Evolutionary conservation across 2,797 vertebrate species (phyloP).

Genomic region (Enteromius thamalakanensis): DNA sequence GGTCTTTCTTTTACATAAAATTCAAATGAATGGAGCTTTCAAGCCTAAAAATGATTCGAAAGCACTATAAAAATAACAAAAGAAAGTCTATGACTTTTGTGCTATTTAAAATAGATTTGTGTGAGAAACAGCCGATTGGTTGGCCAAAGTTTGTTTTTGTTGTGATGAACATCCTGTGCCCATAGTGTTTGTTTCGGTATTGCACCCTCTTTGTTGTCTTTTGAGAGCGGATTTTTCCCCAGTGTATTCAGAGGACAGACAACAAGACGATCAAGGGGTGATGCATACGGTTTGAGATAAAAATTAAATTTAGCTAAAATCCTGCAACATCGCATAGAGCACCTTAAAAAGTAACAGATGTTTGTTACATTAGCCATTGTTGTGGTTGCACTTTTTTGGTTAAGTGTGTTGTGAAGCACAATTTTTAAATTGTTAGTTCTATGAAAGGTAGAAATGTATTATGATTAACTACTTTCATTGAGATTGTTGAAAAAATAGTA

Average conservation of each 20-base stretch:
- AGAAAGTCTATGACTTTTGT: background rate
- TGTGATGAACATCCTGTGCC: no score
- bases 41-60: background rate
- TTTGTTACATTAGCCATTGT: background rate
- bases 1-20: background rate
- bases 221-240: no score
- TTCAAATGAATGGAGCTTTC: background rate
- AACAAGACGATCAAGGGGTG: no score
- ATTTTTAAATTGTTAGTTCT: background rate
- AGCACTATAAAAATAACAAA: background rate
- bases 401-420: background rate
- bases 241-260: no score
- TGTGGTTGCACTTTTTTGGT: background rate
- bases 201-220: no score
- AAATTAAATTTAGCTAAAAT: no score
- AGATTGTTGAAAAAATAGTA: background rate
- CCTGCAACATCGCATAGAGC: no score
- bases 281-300: no score
- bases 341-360: background rate
- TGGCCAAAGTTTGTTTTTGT: no score
- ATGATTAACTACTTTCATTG: no score
- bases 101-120: background rate
- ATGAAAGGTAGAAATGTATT: no score
- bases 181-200: no score
- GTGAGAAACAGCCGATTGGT: background rate